These are phyloP conservation scores for Cerastoderma edule DNA, from an alignment of 2,888 invertebrate genomes.

Conservation along the genomic window DNA sequence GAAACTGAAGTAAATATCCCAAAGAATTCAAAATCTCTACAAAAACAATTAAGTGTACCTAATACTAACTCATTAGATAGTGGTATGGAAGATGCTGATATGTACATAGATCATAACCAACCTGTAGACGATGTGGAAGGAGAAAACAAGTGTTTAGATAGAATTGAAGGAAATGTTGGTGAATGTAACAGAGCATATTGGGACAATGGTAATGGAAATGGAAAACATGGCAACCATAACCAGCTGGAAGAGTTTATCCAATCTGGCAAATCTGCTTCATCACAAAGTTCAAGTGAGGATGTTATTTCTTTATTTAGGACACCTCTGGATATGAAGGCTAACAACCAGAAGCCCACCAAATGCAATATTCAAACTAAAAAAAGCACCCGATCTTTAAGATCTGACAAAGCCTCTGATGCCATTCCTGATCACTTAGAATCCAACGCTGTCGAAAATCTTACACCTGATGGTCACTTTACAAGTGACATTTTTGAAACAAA, in stretches of 20 bases:
- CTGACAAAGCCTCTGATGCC: background rate
- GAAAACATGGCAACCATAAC: background rate
- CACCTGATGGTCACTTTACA: constrained; percentile 20
- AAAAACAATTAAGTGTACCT: background rate
- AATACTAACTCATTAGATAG: background rate
- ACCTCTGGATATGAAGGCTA: constrained; percentile 8
- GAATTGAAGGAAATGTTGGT: background rate
- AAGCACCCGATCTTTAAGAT: constrained; percentile 32
- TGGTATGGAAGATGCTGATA: too few species aligned
- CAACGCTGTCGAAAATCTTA: constrained; percentile 12
- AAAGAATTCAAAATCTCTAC: background rate
- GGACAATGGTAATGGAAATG: background rate
- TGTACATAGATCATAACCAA: background rate
- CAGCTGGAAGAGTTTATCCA: background rate
- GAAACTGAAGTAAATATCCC: background rate
- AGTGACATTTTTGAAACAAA: constrained; percentile 6
- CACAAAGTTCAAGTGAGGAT: constrained; percentile 14
- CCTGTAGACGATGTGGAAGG: background rate
- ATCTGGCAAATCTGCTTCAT: background rate
- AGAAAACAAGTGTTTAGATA: background rate
- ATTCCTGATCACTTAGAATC: constrained; percentile 11
- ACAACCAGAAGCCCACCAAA: background rate
- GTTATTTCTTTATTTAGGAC: constrained; percentile 19
- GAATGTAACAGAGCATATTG: background rate
- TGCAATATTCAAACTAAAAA: background rate